Evolutionary conservation across 2,113 vertebrate species (phyloP), one percentile per base, ranked within the genome.

Genomic region (Channa maculata): DNA sequence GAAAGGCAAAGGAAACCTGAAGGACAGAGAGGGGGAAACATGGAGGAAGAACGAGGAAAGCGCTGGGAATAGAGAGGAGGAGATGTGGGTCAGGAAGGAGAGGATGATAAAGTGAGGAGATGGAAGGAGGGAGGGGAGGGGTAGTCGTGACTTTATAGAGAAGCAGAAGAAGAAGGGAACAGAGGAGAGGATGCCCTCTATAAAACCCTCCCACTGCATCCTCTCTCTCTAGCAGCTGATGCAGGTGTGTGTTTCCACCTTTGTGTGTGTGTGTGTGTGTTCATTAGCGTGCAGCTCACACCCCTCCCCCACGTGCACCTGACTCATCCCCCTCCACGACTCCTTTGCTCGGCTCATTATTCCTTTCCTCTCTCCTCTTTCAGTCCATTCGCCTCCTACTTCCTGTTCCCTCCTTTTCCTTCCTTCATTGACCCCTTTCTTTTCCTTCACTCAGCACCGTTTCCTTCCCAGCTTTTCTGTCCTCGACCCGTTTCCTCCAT

Each of bases 271-370:
- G 67, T 50, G 43, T 60, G 41, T 59, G 46, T 38, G 71, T 54
- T 63, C 9, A 46, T 89, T 84, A 85, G 48, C 71, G 84, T 79
- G 86, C 84, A 65, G 83, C 87, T 84, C 91, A 86, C 90, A 93
- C 88, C 83, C 52, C 39, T 24, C 24, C 33, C 75, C 88, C 90
- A 84, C 72, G 66, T 83, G 86, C 46, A 12, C 59, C 86, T 89
- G 86, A 89, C 86, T 93, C 88, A 87, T 85, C 72, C 80, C 44
- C 50, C 79, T 68, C 75, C 43, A 14, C 54, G 71, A 41, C 50
- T 65, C 66, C 5, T 77, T 39, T n/a, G 14, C 67, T 69, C 65
- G 36, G 46, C 45, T 24, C 76, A 67, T 76, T 65, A 43, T 65
- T 75, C 65, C 45, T 41, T 62, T 36, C 75, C 76, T 69, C 48